These are phyloP conservation scores for Acleris laterana DNA, from an alignment of 2,888 invertebrate genomes.

Conservation along the genomic window DNA sequence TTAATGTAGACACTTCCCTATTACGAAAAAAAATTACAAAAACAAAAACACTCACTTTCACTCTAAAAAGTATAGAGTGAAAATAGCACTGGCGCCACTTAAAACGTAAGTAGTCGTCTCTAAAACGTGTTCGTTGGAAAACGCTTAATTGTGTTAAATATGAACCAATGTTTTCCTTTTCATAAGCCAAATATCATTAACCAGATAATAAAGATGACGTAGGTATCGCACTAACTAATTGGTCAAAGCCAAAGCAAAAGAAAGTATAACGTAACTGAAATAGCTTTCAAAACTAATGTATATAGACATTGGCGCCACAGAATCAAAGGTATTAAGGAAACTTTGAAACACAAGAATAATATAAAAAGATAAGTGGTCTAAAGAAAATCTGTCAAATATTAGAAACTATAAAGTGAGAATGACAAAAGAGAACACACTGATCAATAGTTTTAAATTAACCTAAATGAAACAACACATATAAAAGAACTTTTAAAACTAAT, in stretches of 20 bases:
- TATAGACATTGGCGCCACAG: conserved; percentile 9
- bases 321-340: neutral
- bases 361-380: too few relatives aligned
- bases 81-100: too few relatives aligned
- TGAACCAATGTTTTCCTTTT: too few relatives aligned
- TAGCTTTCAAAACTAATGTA: neutral
- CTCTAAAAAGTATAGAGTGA: too few relatives aligned
- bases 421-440: neutral
- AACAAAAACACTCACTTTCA: too few relatives aligned
- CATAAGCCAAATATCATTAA: too few relatives aligned
- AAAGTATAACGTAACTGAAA: neutral
- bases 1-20: neutral
- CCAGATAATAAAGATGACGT: too few relatives aligned
- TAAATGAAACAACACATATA: neutral
- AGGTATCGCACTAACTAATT: too few relatives aligned
- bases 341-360: neutral
- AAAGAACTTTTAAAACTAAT: conserved; percentile 4
- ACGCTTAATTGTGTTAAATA: too few relatives aligned
- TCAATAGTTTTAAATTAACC: neutral
- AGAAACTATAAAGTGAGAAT: neutral
- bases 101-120: too few relatives aligned
- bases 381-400: too few relatives aligned
- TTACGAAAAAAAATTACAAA: neutral
- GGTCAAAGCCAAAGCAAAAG: neutral
- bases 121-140: too few relatives aligned